Evolutionary conservation across 1,140 invertebrate species (phyloP).

Genomic region (Pogonus chalceus): DNA sequence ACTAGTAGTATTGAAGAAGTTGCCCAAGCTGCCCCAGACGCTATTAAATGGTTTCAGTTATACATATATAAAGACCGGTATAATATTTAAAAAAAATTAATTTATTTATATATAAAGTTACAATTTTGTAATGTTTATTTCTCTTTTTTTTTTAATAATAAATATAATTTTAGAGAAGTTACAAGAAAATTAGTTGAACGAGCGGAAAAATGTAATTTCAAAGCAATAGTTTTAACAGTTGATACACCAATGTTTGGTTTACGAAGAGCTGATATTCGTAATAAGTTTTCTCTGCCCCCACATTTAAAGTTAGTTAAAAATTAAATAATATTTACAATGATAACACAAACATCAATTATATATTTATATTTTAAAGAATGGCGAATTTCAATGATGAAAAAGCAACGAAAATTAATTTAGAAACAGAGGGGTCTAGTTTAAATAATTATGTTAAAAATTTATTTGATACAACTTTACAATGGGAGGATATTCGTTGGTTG

Average conservation of each 20-base stretch:
- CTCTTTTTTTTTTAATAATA: too few species aligned
- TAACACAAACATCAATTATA: neutral
- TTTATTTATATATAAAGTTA: conserved; percentile 2
- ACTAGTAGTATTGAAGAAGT: conserved; percentile 86
- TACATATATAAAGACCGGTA: conserved; percentile 78
- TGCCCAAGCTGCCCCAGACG: conserved; percentile 58
- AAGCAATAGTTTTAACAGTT: conserved; percentile 81
- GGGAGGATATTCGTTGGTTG: conserved; percentile 79
- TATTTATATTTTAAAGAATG: conserved; percentile 39
- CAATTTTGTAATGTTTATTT: conserved; percentile 7
- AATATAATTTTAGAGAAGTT: conserved; percentile 44
- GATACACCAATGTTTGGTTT: conserved; percentile 81
- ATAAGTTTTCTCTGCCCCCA: conserved; percentile 72
- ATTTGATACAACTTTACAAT: conserved; percentile 70
- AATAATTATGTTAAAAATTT: conserved; percentile 62
- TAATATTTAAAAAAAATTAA: conserved; percentile 4
- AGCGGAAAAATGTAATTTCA: conserved; percentile 76
- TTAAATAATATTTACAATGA: conserved; percentile 4
- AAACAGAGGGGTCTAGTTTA: conserved; percentile 52
- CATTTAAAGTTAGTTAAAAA: conserved; percentile 54
- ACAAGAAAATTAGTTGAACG: conserved; percentile 63
- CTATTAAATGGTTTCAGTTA: conserved; percentile 81
- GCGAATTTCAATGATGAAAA: conserved; percentile 59
- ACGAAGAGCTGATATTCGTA: conserved; percentile 66
- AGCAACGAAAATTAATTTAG: conserved; percentile 44